Conservation (phyloP, 2,888 invertebrate genomes). For the Caenorhabditis sp. region DNA sequence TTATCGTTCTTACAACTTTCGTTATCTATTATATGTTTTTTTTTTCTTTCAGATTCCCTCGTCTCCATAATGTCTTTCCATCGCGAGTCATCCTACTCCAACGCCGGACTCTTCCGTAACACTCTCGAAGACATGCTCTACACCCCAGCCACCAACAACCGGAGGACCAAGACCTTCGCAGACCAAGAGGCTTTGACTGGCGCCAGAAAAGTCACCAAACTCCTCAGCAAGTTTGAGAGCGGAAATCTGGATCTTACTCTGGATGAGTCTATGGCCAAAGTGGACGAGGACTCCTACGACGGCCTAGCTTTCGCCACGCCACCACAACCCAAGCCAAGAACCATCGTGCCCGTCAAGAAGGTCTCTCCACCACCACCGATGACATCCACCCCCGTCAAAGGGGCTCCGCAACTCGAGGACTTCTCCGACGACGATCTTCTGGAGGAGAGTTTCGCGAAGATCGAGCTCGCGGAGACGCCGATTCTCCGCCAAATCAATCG, state of each 20-base stretch:
- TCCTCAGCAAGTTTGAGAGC: neutral
- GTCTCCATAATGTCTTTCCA: neutral
- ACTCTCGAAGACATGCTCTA: constrained; percentile 6
- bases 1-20: too few relatives aligned
- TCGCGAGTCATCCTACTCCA: neutral
- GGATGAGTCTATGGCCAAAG: neutral
- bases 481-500: neutral
- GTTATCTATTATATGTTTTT: too few relatives aligned
- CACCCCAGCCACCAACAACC: neutral
- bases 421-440: neutral
- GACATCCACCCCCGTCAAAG: neutral
- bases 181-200: neutral
- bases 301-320: too few relatives aligned
- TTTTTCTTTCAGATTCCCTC: neutral
- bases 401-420: neutral
- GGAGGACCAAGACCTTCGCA: neutral
- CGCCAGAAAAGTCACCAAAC: neutral
- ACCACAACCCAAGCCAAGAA: neutral
- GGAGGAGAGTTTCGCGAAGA: neutral
- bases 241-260: neutral
- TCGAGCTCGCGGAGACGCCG: neutral
- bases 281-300: neutral
- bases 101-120: neutral
- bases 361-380: neutral
- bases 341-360: too few relatives aligned